Base-by-base conservation (phyloP, 2,113 vertebrate species). In the Chaenogobius annularis region DNA sequence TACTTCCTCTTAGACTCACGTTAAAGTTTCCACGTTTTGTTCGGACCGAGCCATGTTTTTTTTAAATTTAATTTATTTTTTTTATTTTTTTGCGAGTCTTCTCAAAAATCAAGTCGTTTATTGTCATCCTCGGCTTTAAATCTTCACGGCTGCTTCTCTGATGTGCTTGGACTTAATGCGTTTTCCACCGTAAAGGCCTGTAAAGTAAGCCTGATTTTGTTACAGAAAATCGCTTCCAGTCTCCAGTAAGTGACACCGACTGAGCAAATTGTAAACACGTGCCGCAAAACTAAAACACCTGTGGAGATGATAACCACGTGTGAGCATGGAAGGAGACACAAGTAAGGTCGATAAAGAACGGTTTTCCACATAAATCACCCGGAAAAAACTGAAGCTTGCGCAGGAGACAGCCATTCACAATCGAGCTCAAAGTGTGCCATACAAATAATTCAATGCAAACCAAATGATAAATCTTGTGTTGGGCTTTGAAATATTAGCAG, bases 181-280 rank as follows among this genome's bases (percentile, higher is more conserved):
- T 35, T 61, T 61, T 63, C 35, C 61, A 63, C 61, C n/a, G 35
- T 63, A 10, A 63, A 63, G 31, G 37, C n/a, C 26, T 19, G 59
- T 19, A 62, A 10, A 37, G 37, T 31, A 40, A 37, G 15, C 19
- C 61, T 40, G 61, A 63, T 63, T 63, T 63, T 43, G 35, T 43
- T 43, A n/a, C 10, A 40, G 61, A 43, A 63, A 63, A 63, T 63
- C 40, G 61, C n/a, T 63, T n/a, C 61, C 61, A 63, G 61, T 62
- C 31, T 40, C 15, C 26, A 19, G 8, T 19, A 14, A 15, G 1
- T 40, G 61, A 63, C 61, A 58, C 55, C 14, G 12, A 62, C 26
- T 2, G 14, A 40, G 35, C 59, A 63, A 40, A 63, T 63, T 63
- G 31, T n/a, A 20, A 63, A 63, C 61, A 63, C 61, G 35, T 63